Evolutionary conservation across 1,140 invertebrate species (phyloP), one percentile per base, ranked within the genome.

Genomic region (Drosophila parabipectinata): DNA sequence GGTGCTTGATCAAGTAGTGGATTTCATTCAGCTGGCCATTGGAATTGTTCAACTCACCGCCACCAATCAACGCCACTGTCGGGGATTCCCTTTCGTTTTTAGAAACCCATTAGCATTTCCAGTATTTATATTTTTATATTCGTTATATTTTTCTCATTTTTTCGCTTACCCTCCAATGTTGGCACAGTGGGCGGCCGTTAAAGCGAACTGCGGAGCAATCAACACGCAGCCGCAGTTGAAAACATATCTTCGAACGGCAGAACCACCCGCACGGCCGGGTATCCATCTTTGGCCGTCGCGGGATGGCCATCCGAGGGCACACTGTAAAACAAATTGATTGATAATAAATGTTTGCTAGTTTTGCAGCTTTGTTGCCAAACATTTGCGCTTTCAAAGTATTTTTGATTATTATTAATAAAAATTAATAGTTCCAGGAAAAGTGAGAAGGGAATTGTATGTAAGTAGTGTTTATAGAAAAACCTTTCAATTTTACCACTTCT

Each of bases 131-230:
- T 14, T 48, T 28, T 39, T 52, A 4, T 10, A 10, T 37, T 37
- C 10, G 10, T 52, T 10, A 12, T 37, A n/a, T 37, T 37, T n/a
- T 10, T 37, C 34, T 28, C 26, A n/a, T 47, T 21, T 21, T 18
- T 3, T 47, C 9, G n/a, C 64, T 71, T 55, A 82, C 78, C 79
- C 79, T 18, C 63, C 60, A 26, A 83, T 21, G 14, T 32, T 69
- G 37, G 69, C 57, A 75, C 79, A 83, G 61, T 83, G 79, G 28
- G 79, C 79, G 4, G 64, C 79, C 47, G 79, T 82, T 64, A 83
- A 26, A 18, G 67, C 79, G 41, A 66, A 83, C 64, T 57, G 57
- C 7, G 28, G 32, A 4, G 72, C 44, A 45, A 81, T 64, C 28
- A 82, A 45, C 4, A 80, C 79, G 58, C 79, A 80, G 10, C 79